Percentiles rank a stretch among this genome's conserved stretches.
Evolutionary conservation across 2,113 vertebrate species (phyloP).

Genomic region (Holacanthus passer): DNA sequence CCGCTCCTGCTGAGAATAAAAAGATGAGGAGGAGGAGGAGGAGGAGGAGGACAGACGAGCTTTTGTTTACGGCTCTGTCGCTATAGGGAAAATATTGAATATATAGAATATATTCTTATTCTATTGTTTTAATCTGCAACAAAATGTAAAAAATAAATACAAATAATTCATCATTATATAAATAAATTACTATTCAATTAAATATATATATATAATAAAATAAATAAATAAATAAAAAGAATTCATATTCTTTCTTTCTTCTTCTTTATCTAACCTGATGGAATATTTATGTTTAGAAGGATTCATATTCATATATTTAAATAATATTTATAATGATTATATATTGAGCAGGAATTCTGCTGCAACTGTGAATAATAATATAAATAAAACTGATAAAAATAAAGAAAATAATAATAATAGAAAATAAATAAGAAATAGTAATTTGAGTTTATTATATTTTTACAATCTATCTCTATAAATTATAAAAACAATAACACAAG

Average conservation of each 20-base stretch:
- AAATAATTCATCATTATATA: background rate
- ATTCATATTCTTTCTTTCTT: background rate
- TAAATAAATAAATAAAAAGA: background rate
- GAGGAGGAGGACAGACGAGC: constrained; percentile 4
- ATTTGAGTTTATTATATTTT: too few species aligned
- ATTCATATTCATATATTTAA: background rate
- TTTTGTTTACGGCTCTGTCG: constrained; percentile 19
- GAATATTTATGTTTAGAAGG: background rate
- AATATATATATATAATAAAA: background rate
- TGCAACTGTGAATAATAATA: background rate
- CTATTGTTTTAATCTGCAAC: background rate
- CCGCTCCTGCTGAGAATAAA: constrained; percentile 43
- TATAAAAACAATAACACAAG: too few species aligned
- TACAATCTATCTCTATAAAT: too few species aligned
- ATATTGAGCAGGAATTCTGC: background rate
- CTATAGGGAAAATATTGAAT: background rate
- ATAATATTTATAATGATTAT: background rate
- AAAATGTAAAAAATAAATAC: background rate
- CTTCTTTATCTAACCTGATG: too few species aligned
- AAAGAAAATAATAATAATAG: too few species aligned
- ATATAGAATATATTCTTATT: background rate
- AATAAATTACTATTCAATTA: background rate
- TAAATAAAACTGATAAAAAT: too few species aligned
- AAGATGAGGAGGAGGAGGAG: constrained; percentile 35
- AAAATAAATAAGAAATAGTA: too few species aligned